Evolutionary conservation across 92 coral and sea anemone genomes (phyloP).

Genomic region (Pocillopora grandis): DNA sequence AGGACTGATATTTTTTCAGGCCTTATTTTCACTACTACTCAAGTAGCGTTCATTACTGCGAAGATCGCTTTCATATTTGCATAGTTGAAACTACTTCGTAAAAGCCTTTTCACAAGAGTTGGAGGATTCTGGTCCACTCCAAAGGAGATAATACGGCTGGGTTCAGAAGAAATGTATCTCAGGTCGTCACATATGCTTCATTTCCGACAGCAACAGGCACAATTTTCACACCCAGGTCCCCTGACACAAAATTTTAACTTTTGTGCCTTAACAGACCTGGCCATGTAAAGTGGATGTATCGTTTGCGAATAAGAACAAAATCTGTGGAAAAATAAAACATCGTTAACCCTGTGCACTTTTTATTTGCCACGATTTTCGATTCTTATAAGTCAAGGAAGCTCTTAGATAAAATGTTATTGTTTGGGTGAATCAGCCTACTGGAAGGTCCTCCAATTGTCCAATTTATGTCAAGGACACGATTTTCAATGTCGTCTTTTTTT

Average conservation of each 20-base stretch:
- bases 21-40: no score
- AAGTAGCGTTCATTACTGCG: no score
- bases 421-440: no score
- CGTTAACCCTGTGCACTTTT: neutral
- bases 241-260: neutral
- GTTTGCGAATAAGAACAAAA: conserved; percentile 7
- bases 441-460: no score
- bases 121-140: neutral
- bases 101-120: neutral
- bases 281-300: conserved; percentile 5
- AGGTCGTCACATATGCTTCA: conserved; percentile 9
- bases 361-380: no score
- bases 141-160: neutral
- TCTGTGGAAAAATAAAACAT: neutral
- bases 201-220: conserved; percentile 1
- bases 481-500: no score
- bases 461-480: no score
- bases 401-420: no score
- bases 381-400: no score
- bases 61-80: no score
- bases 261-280: neutral
- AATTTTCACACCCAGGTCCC: neutral
- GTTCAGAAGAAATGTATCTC: neutral
- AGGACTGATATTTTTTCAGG: no score
- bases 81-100: neutral